A percentile compares a stretch with the other conserved stretches of the same genome.
These are phyloP conservation scores for Callithrix jacchus DNA, from an alignment of 2,113 vertebrate species.

Conservation along the genomic window DNA sequence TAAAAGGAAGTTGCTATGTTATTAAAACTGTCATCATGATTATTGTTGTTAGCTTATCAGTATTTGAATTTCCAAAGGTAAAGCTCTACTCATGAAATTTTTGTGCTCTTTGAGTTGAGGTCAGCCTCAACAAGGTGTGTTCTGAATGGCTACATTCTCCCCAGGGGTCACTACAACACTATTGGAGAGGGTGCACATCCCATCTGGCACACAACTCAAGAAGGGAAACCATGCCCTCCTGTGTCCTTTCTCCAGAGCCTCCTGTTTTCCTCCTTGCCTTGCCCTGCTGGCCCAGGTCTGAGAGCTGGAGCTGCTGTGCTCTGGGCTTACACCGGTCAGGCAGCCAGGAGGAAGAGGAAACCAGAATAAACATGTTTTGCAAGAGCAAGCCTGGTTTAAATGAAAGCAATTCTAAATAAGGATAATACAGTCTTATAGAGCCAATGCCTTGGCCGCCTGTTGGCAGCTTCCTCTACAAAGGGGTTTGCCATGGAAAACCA, in stretches of 20 bases:
- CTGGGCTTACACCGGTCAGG: constrained; percentile 36
- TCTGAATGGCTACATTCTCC: not conserved
- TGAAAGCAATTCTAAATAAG: constrained; percentile 78
- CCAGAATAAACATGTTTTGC: constrained; percentile 79
- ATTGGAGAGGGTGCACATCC: not conserved
- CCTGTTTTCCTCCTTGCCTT: constrained; percentile 7
- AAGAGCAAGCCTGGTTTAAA: constrained; percentile 65
- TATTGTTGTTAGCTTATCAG: not conserved
- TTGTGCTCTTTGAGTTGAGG: not conserved
- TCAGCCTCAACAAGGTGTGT: not conserved
- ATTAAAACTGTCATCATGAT: not conserved
- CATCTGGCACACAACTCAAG: not conserved
- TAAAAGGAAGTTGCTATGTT: not conserved
- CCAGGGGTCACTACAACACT: not conserved
- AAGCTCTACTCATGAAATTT: not conserved
- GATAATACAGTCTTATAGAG: constrained; percentile 58
- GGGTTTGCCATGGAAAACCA: constrained; percentile 55
- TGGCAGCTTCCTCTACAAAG: constrained; percentile 45
- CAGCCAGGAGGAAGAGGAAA: constrained; percentile 73
- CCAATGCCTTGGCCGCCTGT: constrained; percentile 23
- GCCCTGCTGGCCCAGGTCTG: not conserved
- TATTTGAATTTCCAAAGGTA: not conserved
- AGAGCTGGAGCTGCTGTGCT: not conserved
- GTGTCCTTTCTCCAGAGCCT: not conserved
- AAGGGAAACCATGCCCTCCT: not conserved